Conservation (phyloP, 2,797 vertebrate genomes). For the Hypotaenidia okinawae region DNA sequence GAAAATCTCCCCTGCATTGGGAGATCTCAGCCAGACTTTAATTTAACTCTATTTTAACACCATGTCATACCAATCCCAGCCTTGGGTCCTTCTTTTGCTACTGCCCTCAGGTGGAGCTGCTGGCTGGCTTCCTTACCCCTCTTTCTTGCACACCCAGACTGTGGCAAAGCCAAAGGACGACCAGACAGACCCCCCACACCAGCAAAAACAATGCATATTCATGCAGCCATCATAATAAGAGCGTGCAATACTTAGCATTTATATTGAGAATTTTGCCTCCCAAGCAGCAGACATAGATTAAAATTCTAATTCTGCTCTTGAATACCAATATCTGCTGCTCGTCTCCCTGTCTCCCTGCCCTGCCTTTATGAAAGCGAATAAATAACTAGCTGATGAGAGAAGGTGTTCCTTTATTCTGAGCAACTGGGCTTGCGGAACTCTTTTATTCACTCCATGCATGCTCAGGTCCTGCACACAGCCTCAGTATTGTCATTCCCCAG, state of each 20-base stretch:
- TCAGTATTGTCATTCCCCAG: background rate
- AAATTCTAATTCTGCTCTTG: background rate
- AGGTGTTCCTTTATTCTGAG: background rate
- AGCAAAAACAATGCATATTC: background rate
- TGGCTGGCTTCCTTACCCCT: background rate
- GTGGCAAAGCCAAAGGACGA: background rate
- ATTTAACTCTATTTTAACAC: background rate
- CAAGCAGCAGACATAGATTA: background rate
- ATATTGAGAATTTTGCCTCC: background rate
- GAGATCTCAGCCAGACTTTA: background rate
- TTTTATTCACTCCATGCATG: accelerated
- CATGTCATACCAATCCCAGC: background rate
- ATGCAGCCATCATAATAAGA: background rate
- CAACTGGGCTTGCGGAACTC: background rate
- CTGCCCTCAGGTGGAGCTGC: background rate
- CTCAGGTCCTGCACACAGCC: background rate
- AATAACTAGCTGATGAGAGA: background rate
- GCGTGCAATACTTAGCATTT: background rate
- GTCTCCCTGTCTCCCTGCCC: background rate
- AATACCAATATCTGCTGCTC: background rate
- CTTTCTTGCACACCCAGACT: background rate
- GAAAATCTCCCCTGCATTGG: background rate
- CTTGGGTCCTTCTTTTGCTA: background rate
- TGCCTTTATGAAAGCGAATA: background rate
- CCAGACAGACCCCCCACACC: background rate